Conservation (phyloP, 2,797 vertebrate genomes). For the Sebastes steindachneri region DNA sequence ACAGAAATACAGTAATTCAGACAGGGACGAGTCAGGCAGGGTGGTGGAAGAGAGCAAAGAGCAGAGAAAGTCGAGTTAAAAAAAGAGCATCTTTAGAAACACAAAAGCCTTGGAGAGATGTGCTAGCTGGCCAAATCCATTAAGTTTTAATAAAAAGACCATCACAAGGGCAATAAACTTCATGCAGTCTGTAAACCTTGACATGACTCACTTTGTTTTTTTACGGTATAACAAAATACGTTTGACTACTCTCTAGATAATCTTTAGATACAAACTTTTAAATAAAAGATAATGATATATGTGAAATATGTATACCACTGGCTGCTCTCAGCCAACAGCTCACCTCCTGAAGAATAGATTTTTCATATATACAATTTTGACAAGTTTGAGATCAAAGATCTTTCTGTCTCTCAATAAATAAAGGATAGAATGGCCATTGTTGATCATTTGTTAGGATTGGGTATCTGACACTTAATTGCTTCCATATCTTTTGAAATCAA, state of each 20-base stretch:
- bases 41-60: not conserved
- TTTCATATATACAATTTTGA: not conserved
- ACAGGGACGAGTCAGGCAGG: not conserved
- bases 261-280: not conserved
- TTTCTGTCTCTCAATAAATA: not conserved
- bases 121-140: conserved; percentile 37
- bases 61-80: not conserved
- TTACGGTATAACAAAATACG: conserved; percentile 28
- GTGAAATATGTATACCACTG: not conserved
- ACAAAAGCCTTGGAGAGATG: conserved; percentile 34
- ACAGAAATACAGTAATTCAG: conserved; percentile 33
- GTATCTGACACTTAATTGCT: not conserved
- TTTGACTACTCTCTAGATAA: not conserved
- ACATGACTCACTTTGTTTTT: conserved; percentile 25
- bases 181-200: conserved; percentile 34
- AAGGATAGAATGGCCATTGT: not conserved
- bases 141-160: conserved; percentile 56
- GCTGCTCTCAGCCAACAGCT: not conserved
- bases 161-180: conserved; percentile 31
- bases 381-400: not conserved
- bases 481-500: not conserved
- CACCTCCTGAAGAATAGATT: not conserved
- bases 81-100: conserved; percentile 32
- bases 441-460: not conserved
- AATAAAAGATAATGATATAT: not conserved